Evolutionary conservation across 1,140 invertebrate species (phyloP).

Genomic region (Diabrotica undecimpunctata): DNA sequence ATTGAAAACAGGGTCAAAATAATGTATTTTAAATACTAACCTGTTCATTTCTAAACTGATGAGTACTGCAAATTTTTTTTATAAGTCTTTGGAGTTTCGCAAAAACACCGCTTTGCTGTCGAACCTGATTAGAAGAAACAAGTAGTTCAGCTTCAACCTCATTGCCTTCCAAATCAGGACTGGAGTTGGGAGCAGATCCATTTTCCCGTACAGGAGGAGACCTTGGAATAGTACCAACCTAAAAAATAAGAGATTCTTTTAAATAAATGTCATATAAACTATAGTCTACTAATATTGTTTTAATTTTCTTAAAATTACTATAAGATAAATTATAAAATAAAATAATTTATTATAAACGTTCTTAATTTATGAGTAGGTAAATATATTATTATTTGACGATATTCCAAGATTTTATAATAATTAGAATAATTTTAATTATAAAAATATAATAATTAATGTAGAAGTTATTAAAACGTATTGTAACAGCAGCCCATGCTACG

Average conservation of each 20-base stretch:
- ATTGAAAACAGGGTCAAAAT: too few relatives aligned
- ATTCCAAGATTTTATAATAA: too few relatives aligned
- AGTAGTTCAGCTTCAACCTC: slow-evolving; percentile 40
- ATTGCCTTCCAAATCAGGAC: slow-evolving; percentile 35
- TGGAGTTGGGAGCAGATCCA: slow-evolving; percentile 39
- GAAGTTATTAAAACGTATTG: too few relatives aligned
- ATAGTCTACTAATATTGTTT: too few relatives aligned
- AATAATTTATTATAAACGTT: too few relatives aligned
- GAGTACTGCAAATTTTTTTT: slow-evolving; percentile 54
- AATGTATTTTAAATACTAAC: slow-evolving; percentile 42
- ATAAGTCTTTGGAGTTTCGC: slow-evolving; percentile 33
- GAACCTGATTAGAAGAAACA: slow-evolving; percentile 26
- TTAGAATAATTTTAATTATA: too few relatives aligned
- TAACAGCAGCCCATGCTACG: too few relatives aligned
- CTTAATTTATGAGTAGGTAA: too few relatives aligned
- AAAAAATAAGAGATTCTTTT: slow-evolving; percentile 5
- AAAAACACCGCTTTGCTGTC: slow-evolving; percentile 31
- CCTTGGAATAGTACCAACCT: slow-evolving; percentile 40
- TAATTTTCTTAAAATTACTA: slow-evolving; percentile 14
- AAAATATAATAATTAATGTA: too few relatives aligned
- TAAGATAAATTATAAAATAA: slow-evolving; percentile 18
- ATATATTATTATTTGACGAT: too few relatives aligned
- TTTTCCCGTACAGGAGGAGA: slow-evolving; percentile 34
- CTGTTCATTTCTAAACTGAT: slow-evolving; percentile 68
- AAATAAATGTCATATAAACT: too few relatives aligned